Base-by-base conservation (phyloP, 2,888 invertebrate genomes). In the Hoplodrina blanda region DNA sequence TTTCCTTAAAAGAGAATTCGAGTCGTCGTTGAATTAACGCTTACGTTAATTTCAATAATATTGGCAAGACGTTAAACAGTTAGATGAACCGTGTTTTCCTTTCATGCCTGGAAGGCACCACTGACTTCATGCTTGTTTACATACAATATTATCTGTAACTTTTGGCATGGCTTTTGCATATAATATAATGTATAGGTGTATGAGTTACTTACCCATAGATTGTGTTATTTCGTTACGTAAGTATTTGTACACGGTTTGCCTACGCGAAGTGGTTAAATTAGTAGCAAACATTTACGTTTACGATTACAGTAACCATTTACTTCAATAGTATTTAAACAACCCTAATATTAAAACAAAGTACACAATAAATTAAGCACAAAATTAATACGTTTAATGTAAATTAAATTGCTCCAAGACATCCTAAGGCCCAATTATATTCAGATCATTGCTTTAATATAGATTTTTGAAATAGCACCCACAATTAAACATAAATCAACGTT, bases 381-480 rank as follows among this genome's bases (percentile, higher is more conserved):
- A 66, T 25, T 2, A 52, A 49, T 56, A n/a, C 13, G n/a, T 49
- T 44, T 50, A 41, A 66, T 66, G 49, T 62, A 55, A 46, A 68
- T 68, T n/a, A 25, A 11, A 64, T 33, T 25, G 25, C 49, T 25
- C n/a, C 8, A 44, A 62, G 15, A 30, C 15, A 62, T 61, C 8
- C 13, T 33, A 56, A 55, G 49, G 54, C 17, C 60, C 56, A 79
- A 80, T 86, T 82, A 71, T 74, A 67, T 68, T 67, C 52, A 69
- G 69, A 76, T 63, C 70, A 75, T 82, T 61, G 30, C 70, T 84
- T 76, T 66, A 79, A 73, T 77, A 82, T 66, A 68, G 57, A 78
- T 79, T 83, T 80, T 84, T 72, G 63, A 81, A 85, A 70, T 76
- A 66, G 54, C 69, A 71, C 61, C 74, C 44, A 30, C 68, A 33